Evolutionary conservation across 2,888 invertebrate genomes (phyloP).

Genomic region (Lithophane socia): DNA sequence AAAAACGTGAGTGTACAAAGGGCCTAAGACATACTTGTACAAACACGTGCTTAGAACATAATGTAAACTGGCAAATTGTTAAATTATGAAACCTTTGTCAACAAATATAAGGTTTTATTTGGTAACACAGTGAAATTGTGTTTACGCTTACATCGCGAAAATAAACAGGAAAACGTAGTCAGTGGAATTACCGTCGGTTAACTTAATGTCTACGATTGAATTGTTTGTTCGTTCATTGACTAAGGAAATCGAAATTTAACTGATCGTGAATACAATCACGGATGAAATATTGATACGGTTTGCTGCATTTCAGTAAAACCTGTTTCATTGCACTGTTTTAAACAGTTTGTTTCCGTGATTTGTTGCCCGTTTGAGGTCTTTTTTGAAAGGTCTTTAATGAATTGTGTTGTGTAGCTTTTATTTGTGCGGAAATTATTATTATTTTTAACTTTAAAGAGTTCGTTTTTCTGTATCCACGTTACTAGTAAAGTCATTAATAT

Average conservation of each 20-base stretch:
- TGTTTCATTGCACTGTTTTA: slow-evolving; percentile 27
- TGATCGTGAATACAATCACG: slow-evolving; percentile 53
- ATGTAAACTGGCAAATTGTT: slow-evolving; percentile 60
- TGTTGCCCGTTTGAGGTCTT: slow-evolving; percentile 11
- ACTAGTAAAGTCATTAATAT: neutral
- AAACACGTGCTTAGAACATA: slow-evolving; percentile 37
- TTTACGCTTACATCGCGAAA: slow-evolving; percentile 59
- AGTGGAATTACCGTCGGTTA: slow-evolving; percentile 61
- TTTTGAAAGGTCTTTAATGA: neutral
- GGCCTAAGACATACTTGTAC: slow-evolving; percentile 4
- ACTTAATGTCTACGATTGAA: slow-evolving; percentile 68
- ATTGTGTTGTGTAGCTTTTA: neutral
- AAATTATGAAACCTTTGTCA: slow-evolving; percentile 70
- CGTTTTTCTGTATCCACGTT: neutral
- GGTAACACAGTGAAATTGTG: slow-evolving; percentile 61
- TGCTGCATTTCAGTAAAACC: slow-evolving; percentile 18
- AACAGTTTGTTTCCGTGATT: slow-evolving; percentile 17
- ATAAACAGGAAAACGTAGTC: slow-evolving; percentile 67
- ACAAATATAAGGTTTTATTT: slow-evolving; percentile 65
- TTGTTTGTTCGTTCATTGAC: slow-evolving; percentile 63
- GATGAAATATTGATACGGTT: slow-evolving; percentile 46
- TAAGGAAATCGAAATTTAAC: slow-evolving; percentile 66
- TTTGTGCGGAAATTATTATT: neutral
- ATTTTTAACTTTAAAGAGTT: neutral
- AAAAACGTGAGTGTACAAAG: too few species aligned